A percentile compares a stretch with the other conserved stretches of the same genome.
phyloP scores from a whole-genome alignment of 1,140 invertebrate species.

The Eurosta solidaginis region DNA sequence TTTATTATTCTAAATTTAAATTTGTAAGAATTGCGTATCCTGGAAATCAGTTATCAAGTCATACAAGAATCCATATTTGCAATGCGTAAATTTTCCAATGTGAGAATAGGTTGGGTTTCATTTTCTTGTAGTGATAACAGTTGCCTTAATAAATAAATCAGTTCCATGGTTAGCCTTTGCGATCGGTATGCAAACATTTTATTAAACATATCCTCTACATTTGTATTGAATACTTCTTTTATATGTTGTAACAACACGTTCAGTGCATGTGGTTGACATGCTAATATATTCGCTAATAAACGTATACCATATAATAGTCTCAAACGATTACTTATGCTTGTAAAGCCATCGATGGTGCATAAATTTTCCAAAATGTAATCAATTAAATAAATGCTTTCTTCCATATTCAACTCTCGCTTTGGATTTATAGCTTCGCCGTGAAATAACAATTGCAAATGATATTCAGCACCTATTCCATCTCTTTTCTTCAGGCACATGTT shows the following conservation, averaged over 20 bases:
- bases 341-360: background rate
- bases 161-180: constrained; percentile 31
- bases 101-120: background rate
- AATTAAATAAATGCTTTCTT: constrained; percentile 28
- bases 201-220: constrained; percentile 38
- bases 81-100: background rate
- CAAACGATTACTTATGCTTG: background rate
- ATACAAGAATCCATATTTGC: background rate
- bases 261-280: constrained; percentile 14
- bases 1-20: too few relatives aligned
- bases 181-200: constrained; percentile 40
- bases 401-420: background rate
- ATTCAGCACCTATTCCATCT: constrained; percentile 34
- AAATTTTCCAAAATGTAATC: constrained; percentile 30
- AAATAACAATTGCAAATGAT: constrained; percentile 44
- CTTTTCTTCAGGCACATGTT: constrained; percentile 35
- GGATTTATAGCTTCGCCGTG: constrained; percentile 37
- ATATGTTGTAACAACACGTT: constrained; percentile 13
- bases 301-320: constrained; percentile 41
- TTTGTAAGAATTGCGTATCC: too few relatives aligned
- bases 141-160: constrained; percentile 38
- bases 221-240: background rate
- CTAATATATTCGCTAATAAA: constrained; percentile 44
- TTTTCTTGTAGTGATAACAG: background rate
- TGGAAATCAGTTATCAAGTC: too few relatives aligned